Evolutionary conservation across 2,113 vertebrate species (phyloP).

Genomic region (Ceuthmochares aereus): DNA sequence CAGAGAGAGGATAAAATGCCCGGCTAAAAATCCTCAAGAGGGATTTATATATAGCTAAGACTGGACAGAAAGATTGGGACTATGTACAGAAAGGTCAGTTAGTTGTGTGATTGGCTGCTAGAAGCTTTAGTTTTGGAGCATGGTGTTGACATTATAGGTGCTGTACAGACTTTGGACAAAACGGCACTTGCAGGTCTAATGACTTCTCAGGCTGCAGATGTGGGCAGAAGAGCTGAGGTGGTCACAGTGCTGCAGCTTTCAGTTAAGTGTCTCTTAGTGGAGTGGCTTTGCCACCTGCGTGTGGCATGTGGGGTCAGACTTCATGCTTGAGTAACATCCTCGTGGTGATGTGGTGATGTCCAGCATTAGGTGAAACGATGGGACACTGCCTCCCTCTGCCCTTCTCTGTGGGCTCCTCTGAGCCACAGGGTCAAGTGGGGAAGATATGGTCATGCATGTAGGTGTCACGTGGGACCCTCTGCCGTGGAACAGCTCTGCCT

Average conservation of each 20-base stretch:
- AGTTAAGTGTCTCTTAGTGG: neutral
- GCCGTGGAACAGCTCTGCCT: neutral
- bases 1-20: accelerated
- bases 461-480: accelerated
- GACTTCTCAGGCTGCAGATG: neutral
- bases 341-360: neutral
- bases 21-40: neutral
- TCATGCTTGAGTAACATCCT: accelerated
- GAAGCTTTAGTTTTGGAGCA: neutral
- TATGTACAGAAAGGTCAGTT: accelerated
- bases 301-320: accelerated
- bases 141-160: accelerated
- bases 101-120: neutral
- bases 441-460: accelerated
- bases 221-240: neutral
- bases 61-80: neutral
- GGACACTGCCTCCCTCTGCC: neutral
- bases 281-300: neutral
- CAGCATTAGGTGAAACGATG: too few relatives aligned
- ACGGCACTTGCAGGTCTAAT: neutral
- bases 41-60: neutral
- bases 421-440: neutral
- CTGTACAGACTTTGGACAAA: accelerated
- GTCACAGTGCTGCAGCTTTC: neutral
- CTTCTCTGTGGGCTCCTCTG: accelerated